Evolutionary conservation across 1,140 invertebrate species (phyloP), one percentile per base, ranked within the genome.

Genomic region (Drosophila eugracilis): DNA sequence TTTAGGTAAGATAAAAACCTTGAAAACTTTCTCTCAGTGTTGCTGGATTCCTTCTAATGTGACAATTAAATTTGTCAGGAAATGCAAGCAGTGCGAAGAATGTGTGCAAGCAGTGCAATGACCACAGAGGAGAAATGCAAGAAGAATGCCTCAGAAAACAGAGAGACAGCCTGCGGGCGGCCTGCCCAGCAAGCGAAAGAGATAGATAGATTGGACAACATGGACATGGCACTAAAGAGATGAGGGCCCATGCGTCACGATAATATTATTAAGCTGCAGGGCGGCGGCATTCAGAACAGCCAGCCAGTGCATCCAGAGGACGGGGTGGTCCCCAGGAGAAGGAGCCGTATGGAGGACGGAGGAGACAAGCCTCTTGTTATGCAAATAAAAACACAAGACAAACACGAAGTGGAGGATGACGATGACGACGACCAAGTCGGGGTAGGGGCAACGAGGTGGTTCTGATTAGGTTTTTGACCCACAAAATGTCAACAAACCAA

Each of bases 11-110:
- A n/a, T n/a, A n/a, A n/a, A n/a, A n/a, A n/a, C n/a, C n/a, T n/a
- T n/a, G n/a, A n/a, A n/a, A n/a, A n/a, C n/a, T n/a, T 39, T 24
- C 2, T 21, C 10, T 5, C 34, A 45, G 32, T 63, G 73, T 62
- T 62, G 26, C 17, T 57, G 58, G 45, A 48, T 48, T 30, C 15
- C 5, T 37, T 48, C 62, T 69, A 74, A 81, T 83, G 78, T 70
- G 78, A 83, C 78, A 83, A 83, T 83, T 83, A 83, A 83, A 83
- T 83, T 69, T 77, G 39, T 67, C 45, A 55, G 54, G 24, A 55
- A 22, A 37, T 26, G 32, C 34, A 39, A 44, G 41, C 36, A 49
- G 49, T 62, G 19, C 32, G 48, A 24, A 48, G 21, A 12, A 41
- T 37, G 59, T 57, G 34, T 37, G 59, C 41, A 47, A 57, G 47